A percentile compares a stretch with the other conserved stretches of the same genome.
phyloP scores from a whole-genome alignment of 2,113 vertebrate species.

The Otocyon megalotis region DNA sequence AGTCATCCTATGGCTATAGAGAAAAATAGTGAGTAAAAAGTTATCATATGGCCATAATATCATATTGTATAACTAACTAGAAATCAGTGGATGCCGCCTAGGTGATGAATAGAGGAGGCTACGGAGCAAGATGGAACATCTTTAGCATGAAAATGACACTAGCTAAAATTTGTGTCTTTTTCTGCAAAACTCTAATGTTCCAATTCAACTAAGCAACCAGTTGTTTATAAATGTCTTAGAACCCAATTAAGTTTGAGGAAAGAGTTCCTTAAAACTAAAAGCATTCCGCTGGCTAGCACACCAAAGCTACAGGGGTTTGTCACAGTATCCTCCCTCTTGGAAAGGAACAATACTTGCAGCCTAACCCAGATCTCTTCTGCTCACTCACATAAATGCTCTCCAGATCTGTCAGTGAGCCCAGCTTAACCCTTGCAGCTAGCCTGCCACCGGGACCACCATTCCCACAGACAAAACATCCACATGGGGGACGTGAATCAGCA shows the following conservation, averaged over 20 bases:
- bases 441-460: neutral
- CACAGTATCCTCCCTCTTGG: neutral
- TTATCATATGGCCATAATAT: neutral
- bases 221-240: neutral
- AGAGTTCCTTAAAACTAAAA: constrained; percentile 27
- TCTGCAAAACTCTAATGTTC: neutral
- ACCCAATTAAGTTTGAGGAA: constrained; percentile 21
- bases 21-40: neutral
- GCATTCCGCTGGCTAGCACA: neutral
- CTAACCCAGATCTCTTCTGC: neutral
- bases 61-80: neutral
- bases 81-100: neutral
- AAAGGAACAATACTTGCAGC: neutral
- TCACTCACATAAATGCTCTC: neutral
- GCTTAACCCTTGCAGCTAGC: neutral
- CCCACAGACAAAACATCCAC: neutral
- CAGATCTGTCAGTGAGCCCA: neutral
- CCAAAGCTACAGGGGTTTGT: neutral
- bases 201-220: neutral
- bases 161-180: constrained; percentile 25
- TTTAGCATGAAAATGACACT: neutral
- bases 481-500: neutral
- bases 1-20: neutral
- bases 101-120: neutral
- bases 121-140: neutral